A percentile compares a stretch with the other conserved stretches of the same genome.
Evolutionary conservation across 2,113 vertebrate genomes (phyloP).

Genomic region (Phaetusa simplex): DNA sequence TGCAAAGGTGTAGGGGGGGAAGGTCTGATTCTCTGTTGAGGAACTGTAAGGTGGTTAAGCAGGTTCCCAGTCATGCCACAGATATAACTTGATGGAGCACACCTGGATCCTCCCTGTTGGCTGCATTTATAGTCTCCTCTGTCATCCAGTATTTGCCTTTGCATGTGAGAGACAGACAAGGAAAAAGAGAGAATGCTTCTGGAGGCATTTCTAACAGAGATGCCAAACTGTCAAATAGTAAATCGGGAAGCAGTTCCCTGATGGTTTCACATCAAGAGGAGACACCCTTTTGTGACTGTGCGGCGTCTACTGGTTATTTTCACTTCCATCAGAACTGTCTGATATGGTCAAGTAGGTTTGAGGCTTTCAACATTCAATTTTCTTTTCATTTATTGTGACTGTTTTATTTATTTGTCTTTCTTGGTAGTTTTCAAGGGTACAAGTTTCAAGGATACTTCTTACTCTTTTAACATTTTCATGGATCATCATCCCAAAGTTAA

Average conservation of each 20-base stretch:
- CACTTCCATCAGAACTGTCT: constrained; percentile 46
- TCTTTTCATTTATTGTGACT: constrained; percentile 27
- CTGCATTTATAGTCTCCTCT: constrained; percentile 49
- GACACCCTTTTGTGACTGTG: constrained; percentile 35
- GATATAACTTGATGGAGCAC: constrained; percentile 2
- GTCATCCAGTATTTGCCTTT: constrained; percentile 49
- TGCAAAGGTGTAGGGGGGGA: background rate
- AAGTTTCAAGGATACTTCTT: constrained; percentile 19
- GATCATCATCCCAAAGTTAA: background rate
- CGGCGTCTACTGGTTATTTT: background rate
- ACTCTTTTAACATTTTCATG: background rate
- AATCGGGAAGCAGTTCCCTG: constrained; percentile 33
- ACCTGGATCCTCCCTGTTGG: constrained; percentile 41
- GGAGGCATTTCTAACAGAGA: constrained; percentile 51
- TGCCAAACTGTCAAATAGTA: constrained; percentile 60
- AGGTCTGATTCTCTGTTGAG: background rate
- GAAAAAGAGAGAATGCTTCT: constrained; percentile 27
- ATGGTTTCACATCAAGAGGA: constrained; percentile 41
- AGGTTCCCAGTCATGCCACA: background rate
- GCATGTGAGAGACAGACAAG: constrained; percentile 26
- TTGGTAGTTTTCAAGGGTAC: constrained; percentile 3
- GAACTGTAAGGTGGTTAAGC: constrained; percentile 1
- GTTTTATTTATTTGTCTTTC: constrained; percentile 50
- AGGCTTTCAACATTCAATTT: constrained; percentile 46
- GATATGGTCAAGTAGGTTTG: constrained; percentile 52